Base-by-base conservation (phyloP, 1,140 invertebrate species). In the Gryon sp. region DNA sequence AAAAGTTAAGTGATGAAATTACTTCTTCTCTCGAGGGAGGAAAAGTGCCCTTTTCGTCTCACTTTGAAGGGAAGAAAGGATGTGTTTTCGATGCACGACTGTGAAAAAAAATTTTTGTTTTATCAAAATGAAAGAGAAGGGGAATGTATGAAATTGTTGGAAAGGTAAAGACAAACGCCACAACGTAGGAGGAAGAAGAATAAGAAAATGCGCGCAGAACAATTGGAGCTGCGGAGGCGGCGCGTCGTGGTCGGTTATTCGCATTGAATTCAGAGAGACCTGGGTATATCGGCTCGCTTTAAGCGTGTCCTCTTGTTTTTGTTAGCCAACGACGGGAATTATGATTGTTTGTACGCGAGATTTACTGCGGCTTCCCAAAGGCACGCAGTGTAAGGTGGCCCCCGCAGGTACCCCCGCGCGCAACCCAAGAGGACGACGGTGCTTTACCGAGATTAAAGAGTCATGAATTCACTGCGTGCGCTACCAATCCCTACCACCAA, bases 341-440 rank as follows among this genome's bases (percentile, higher is more conserved):
- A 88, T 87, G 86, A 87, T 87, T 88, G 84, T 88, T 88, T 87
- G 87, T 87, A 82, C 83, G 80, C 69, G 79, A 84, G 82, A 87
- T 88, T 88, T 87, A 88, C 85, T 83, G 80, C 84, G 63, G 70
- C 53, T 76, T 75, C 65, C 48, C 26, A 63, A 63, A 70, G 70
- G 65, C n/a, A n/a, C n/a, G n/a, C 60, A 48, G 41, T 12, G 48
- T 55, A 78, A 74, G 65, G 75, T 73, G 75, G 69, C 52, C 62
- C n/a, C 20, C 55, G 62, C 46, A 65, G 74, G 43, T 70, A 76
- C 59, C 46, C 36, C 43, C n/a, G n/a, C n/a, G n/a, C n/a, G n/a
- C n/a, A n/a, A n/a, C n/a, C n/a, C n/a, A n/a, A n/a, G n/a, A n/a
- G 50, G 48, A 57, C 45, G 50, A 65, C 52, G 69, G 72, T 75